Evolutionary conservation across 2,113 vertebrate genomes (phyloP).

Genomic region (Pelvicachromis taeniatus): DNA sequence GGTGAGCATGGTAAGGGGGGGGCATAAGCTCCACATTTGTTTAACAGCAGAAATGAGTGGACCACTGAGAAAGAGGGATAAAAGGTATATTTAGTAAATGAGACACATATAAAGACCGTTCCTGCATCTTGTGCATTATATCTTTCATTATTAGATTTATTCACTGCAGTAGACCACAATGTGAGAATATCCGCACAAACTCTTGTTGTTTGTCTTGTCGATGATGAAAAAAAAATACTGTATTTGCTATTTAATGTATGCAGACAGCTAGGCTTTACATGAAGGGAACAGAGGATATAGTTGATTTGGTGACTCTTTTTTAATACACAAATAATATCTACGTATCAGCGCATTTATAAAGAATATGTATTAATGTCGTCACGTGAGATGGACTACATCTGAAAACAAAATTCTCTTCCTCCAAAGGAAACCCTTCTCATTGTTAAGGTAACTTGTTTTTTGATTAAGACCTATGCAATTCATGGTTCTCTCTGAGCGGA

Average conservation of each 20-base stretch:
- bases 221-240: background rate
- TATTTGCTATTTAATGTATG: background rate
- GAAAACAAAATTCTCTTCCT: background rate
- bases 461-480: background rate
- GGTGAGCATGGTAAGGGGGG: slow-evolving; percentile 6
- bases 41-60: slow-evolving; percentile 40
- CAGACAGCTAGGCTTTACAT: background rate
- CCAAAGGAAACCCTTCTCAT: background rate
- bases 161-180: background rate
- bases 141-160: background rate
- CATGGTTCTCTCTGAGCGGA: background rate
- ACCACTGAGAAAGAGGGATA: slow-evolving; percentile 27
- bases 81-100: background rate
- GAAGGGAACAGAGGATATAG: background rate
- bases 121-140: background rate
- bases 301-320: background rate
- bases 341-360: background rate
- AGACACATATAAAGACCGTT: slow-evolving; percentile 1
- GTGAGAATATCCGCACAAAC: background rate
- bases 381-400: background rate
- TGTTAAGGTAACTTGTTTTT: background rate
- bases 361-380: background rate
- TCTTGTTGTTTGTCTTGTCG: background rate
- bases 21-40: slow-evolving; percentile 43
- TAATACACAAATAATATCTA: background rate